Percentiles rank a stretch among this genome's conserved stretches.
Conservation (phyloP, 2,888 invertebrate genomes). For the Ctenicera cuprea region DNA sequence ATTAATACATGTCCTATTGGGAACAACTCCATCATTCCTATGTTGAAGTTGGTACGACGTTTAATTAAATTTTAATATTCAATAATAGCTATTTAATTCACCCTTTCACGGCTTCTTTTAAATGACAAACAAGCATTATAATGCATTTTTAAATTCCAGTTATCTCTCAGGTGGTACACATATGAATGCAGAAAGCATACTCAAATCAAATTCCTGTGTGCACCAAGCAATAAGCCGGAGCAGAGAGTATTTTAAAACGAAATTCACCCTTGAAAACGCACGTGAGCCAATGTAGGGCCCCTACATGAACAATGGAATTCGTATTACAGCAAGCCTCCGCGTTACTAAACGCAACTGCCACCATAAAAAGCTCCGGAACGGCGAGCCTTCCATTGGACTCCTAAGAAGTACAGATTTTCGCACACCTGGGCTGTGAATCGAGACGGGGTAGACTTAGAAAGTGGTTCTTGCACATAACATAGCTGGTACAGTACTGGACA, state of each 20-base stretch:
- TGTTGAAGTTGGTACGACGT: too few relatives aligned
- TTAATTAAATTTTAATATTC: too few relatives aligned
- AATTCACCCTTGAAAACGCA: constrained; percentile 60
- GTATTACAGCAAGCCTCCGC: constrained; percentile 55
- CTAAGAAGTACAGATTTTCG: constrained; percentile 57
- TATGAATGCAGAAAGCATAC: constrained; percentile 33
- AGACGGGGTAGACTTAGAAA: constrained; percentile 58
- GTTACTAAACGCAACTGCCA: constrained; percentile 33
- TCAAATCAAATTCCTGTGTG: constrained; percentile 45
- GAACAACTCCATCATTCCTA: too few relatives aligned
- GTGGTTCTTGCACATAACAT: constrained; percentile 54
- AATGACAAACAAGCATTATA: neutral
- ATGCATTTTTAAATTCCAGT: neutral
- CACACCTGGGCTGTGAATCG: constrained; percentile 61
- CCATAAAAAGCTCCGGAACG: constrained; percentile 30
- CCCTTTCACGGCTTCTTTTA: neutral
- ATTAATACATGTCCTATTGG: too few relatives aligned
- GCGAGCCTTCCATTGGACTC: constrained; percentile 42
- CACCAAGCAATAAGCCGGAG: constrained; percentile 34
- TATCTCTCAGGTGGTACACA: constrained; percentile 33
- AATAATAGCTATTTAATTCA: too few relatives aligned
- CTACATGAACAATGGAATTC: constrained; percentile 59
- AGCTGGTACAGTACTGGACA: constrained; percentile 21
- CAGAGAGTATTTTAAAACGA: constrained; percentile 54
- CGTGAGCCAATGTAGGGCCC: constrained; percentile 58